Evolutionary conservation across 2,888 invertebrate species (phyloP).

Genomic region (Trissolcus japonicus): DNA sequence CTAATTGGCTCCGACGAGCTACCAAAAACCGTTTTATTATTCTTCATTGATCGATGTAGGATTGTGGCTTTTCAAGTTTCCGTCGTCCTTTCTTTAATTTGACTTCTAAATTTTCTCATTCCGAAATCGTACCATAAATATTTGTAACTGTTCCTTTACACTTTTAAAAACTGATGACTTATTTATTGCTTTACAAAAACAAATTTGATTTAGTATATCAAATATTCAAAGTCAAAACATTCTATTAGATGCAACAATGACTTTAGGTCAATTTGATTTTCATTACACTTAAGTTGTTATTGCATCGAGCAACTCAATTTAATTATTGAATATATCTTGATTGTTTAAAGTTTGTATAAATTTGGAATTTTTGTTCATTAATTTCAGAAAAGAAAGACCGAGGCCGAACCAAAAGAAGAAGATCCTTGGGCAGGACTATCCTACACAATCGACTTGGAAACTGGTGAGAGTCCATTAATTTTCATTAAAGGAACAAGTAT

Average conservation of each 20-base stretch:
- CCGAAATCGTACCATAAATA: too few relatives aligned
- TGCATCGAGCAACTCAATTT: too few relatives aligned
- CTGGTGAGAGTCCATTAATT: slow-evolving; percentile 80
- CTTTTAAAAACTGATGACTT: neutral
- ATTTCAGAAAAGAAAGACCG: slow-evolving; percentile 68
- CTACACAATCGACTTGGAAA: slow-evolving; percentile 91
- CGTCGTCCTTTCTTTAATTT: slow-evolving; percentile 5
- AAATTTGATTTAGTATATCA: too few relatives aligned
- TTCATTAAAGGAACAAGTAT: slow-evolving; percentile 9
- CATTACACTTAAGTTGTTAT: too few relatives aligned
- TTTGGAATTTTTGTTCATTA: too few relatives aligned
- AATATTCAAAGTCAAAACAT: too few relatives aligned
- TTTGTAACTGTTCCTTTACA: too few relatives aligned
- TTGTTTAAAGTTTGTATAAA: too few relatives aligned
- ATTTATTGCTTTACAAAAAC: neutral
- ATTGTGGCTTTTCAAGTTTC: neutral
- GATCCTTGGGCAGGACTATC: slow-evolving; percentile 89
- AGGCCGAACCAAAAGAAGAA: slow-evolving; percentile 75
- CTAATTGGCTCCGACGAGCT: slow-evolving; percentile 47
- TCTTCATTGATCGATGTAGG: neutral
- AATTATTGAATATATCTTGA: too few relatives aligned
- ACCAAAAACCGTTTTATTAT: slow-evolving; percentile 44
- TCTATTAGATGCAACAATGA: too few relatives aligned
- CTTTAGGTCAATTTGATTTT: too few relatives aligned
- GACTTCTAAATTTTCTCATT: neutral